Conservation (phyloP, 2,113 vertebrate genomes). For the Serinus canaria region DNA sequence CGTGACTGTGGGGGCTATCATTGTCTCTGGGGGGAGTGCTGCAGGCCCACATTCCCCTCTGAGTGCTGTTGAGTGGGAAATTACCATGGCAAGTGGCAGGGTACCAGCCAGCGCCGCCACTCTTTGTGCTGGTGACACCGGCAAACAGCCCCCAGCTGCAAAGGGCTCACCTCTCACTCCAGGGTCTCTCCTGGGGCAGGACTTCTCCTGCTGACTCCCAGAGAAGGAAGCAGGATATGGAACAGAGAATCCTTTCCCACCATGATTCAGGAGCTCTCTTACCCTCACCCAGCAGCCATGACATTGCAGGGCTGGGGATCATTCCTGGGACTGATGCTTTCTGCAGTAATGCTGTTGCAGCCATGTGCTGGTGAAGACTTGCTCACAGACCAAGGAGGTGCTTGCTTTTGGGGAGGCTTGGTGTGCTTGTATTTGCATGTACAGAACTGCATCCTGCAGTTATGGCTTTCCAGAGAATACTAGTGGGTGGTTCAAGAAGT, state of each 20-base stretch:
- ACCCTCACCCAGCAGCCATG: neutral
- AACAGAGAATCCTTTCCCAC: neutral
- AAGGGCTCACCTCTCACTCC: neutral
- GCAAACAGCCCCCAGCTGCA: neutral
- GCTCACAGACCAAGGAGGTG: neutral
- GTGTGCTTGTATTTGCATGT: rapidly evolving
- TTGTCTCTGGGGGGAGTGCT: neutral
- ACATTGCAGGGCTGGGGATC: rapidly evolving
- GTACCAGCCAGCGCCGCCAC: neutral
- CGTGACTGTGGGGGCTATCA: rapidly evolving
- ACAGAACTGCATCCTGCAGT: neutral
- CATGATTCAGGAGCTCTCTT: neutral
- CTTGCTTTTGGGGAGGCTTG: neutral
- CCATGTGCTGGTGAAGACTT: neutral
- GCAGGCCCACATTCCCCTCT: neutral
- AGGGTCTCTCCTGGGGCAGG: rapidly evolving
- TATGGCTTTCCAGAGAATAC: neutral
- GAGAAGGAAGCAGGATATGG: neutral
- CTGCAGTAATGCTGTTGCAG: neutral
- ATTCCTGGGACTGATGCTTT: neutral
- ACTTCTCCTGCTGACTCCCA: neutral
- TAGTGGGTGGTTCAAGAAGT: constrained; percentile 1
- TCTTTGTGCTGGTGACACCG: neutral
- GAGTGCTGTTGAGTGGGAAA: neutral
- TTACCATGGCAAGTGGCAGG: neutral